These are phyloP conservation scores for Drosophila ficusphila DNA, from an alignment of 1,140 invertebrate species.

Conservation along the genomic window DNA sequence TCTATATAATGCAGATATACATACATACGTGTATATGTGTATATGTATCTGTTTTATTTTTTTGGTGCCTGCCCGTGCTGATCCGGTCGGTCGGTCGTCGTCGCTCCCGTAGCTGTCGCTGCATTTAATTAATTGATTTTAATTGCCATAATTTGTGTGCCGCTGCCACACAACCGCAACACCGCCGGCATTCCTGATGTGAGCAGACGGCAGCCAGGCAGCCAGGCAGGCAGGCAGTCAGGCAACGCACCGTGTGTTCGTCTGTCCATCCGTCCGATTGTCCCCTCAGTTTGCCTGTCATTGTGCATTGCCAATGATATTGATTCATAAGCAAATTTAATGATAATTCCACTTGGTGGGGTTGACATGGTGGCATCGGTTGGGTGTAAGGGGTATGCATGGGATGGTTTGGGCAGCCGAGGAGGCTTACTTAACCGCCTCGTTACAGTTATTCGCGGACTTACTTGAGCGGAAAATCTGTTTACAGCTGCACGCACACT, in stretches of 20 bases:
- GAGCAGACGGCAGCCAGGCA: too few relatives aligned
- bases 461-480: conserved; percentile 81
- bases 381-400: neutral
- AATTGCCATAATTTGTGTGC: conserved; percentile 83
- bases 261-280: conserved; percentile 1
- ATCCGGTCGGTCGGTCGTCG: conserved; percentile 43
- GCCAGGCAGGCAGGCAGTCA: too few relatives aligned
- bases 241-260: conserved; percentile 19
- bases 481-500: conserved; percentile 83
- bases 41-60: conserved; percentile 48
- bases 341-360: conserved; percentile 63
- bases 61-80: conserved; percentile 41
- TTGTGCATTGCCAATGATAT: conserved; percentile 69
- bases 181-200: conserved; percentile 69
- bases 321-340: conserved; percentile 82
- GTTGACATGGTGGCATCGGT: neutral
- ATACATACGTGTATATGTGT: conserved; percentile 26
- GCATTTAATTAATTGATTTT: conserved; percentile 83
- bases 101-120: conserved; percentile 61
- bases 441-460: conserved; percentile 77
- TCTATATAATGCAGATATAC: conserved; percentile 10
- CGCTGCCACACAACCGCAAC: conserved; percentile 79
- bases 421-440: conserved; percentile 53
- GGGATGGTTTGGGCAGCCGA: conserved; percentile 13
- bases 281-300: conserved; percentile 16